Evolutionary conservation across 2,888 invertebrate genomes (phyloP).

Genomic region (Seira musarum): DNA sequence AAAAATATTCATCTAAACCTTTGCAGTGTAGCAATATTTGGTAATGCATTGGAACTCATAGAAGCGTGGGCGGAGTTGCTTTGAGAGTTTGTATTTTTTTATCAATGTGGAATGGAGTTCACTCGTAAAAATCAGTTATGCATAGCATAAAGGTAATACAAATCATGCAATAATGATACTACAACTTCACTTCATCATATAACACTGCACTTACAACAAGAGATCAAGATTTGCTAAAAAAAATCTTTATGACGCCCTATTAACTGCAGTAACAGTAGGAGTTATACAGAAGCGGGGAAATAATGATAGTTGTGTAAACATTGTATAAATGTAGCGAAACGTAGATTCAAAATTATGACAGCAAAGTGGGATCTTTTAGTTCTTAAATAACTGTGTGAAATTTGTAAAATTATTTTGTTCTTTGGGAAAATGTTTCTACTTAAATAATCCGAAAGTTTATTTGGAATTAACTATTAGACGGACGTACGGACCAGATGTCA

Average conservation of each 20-base stretch:
- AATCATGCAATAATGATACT: conserved; percentile 13
- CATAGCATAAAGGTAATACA: conserved; percentile 14
- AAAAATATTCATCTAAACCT: too few relatives aligned
- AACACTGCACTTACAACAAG: not conserved
- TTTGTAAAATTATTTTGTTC: not conserved
- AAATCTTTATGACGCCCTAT: conserved; percentile 50
- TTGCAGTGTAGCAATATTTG: too few relatives aligned
- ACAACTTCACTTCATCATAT: not conserved
- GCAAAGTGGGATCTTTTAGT: not conserved
- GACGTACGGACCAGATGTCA: too few relatives aligned
- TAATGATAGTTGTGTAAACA: conserved; percentile 23
- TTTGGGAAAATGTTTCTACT: too few relatives aligned
- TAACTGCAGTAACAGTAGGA: conserved; percentile 45
- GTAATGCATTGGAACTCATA: too few relatives aligned
- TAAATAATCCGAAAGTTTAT: too few relatives aligned
- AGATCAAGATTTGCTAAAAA: conserved; percentile 16
- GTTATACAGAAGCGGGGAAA: not conserved
- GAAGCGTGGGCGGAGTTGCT: too few relatives aligned
- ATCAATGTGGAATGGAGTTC: not conserved
- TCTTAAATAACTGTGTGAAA: not conserved
- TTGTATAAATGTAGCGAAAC: not conserved
- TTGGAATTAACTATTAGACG: too few relatives aligned
- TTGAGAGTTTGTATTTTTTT: too few relatives aligned
- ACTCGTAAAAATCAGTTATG: not conserved
- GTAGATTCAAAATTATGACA: not conserved